A percentile compares a stretch with the other conserved stretches of the same genome.
Conservation (phyloP, 37 sponge, comb jelly and placozoan genomes). For the Haliclona indistincta region DNA sequence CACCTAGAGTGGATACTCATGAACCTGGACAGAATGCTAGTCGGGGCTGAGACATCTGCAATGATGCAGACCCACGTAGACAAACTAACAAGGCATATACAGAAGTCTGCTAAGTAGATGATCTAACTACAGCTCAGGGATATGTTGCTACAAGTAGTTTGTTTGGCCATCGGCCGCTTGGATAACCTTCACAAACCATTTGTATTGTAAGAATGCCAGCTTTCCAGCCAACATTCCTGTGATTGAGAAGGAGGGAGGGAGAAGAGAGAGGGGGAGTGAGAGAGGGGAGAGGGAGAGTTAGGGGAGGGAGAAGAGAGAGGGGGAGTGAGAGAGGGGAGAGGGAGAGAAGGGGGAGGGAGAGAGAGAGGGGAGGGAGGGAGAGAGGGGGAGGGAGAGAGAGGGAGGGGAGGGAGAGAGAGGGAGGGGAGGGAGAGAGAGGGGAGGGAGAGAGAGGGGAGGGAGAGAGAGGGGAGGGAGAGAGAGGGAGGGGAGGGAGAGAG, state of each 20-base stretch:
- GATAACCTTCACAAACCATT: too few species aligned
- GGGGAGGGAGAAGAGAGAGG: conserved; percentile 1
- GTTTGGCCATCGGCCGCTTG: too few species aligned
- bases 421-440: background rate
- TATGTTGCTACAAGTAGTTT: too few species aligned
- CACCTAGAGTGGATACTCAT: background rate
- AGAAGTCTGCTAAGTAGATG: too few species aligned
- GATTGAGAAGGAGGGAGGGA: background rate
- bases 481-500: background rate
- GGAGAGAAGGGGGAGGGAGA: background rate
- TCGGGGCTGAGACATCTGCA: too few species aligned
- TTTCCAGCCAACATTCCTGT: too few species aligned
- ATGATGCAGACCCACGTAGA: too few species aligned
- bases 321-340: background rate
- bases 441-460: background rate
- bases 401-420: background rate
- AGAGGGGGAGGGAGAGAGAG: background rate
- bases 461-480: background rate
- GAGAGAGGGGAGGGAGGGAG: background rate
- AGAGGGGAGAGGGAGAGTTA: background rate
- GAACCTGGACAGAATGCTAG: too few species aligned
- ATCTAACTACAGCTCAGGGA: too few species aligned
- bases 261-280: conserved; percentile 5
- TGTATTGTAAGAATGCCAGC: too few species aligned
- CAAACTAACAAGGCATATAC: too few species aligned